Conservation (phyloP, 2,888 invertebrate species). For the Periphyllus acericola region DNA sequence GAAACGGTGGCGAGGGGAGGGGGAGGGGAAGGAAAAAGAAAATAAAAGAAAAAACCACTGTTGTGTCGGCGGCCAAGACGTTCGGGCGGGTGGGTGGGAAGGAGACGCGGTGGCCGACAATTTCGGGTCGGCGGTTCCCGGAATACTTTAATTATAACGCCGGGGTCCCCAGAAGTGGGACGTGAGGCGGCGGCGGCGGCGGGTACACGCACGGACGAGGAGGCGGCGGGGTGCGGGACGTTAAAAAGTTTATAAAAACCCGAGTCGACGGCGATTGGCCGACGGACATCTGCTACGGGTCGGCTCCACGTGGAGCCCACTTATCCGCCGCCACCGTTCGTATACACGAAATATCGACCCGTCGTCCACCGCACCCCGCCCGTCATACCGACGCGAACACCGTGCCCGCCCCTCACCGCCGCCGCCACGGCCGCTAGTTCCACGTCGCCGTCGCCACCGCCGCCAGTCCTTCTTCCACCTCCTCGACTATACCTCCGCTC, state of each 20-base stretch:
- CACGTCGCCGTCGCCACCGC: background rate
- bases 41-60: conserved; percentile 39
- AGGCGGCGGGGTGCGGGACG: conserved; percentile 51
- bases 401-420: background rate
- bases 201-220: conserved; percentile 11
- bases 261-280: conserved; percentile 58
- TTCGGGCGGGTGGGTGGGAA: conserved; percentile 6
- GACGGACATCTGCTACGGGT: conserved; percentile 49
- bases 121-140: conserved; percentile 61
- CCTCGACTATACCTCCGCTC: background rate
- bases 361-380: conserved; percentile 25
- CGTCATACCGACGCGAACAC: background rate
- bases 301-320: conserved; percentile 63
- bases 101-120: conserved; percentile 46
- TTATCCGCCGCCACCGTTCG: conserved; percentile 40
- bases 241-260: conserved; percentile 62
- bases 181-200: conserved; percentile 38
- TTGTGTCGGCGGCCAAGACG: conserved; percentile 54
- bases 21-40: background rate
- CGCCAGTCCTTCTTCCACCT: background rate
- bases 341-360: conserved; percentile 53
- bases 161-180: conserved; percentile 49
- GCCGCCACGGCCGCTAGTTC: conserved; percentile 10
- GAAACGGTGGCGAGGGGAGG: conserved; percentile 16
- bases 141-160: conserved; percentile 62